phyloP scores from a whole-genome alignment of 2,113 vertebrate species.

The Monarcha castaneiventris region DNA sequence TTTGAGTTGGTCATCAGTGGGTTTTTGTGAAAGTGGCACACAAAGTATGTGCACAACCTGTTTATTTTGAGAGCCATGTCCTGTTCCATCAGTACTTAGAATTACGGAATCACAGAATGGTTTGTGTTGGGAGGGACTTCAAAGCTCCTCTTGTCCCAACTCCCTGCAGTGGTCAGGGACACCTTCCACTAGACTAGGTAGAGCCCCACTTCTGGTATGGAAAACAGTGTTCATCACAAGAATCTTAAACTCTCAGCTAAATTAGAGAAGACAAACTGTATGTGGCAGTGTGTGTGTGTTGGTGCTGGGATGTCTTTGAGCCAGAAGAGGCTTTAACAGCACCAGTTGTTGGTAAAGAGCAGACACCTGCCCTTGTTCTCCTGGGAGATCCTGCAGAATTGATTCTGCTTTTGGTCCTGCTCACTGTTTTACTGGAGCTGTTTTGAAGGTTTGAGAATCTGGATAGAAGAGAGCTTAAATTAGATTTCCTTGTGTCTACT shows the following conservation, averaged over 20 bases:
- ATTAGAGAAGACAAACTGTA: too few relatives aligned
- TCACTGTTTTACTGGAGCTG: neutral
- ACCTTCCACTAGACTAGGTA: neutral
- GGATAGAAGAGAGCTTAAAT: neutral
- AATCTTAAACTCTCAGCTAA: neutral
- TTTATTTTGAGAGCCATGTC: neutral
- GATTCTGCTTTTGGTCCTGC: neutral
- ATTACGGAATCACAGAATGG: neutral
- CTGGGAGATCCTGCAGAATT: neutral
- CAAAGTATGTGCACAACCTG: neutral
- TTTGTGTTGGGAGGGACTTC: neutral
- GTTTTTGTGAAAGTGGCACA: neutral
- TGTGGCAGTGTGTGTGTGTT: fast-evolving
- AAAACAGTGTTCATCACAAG: neutral
- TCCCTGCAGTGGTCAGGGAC: neutral
- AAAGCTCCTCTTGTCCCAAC: neutral
- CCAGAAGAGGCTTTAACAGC: neutral
- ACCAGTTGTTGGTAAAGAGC: neutral
- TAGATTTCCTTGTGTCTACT: neutral
- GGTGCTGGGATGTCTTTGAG: neutral
- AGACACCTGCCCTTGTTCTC: neutral
- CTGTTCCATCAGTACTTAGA: neutral
- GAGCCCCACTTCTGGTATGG: neutral
- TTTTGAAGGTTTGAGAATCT: neutral
- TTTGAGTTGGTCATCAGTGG: neutral